A percentile compares a stretch with the other conserved stretches of the same genome.
These are phyloP conservation scores for Erpetoichthys calabaricus DNA, from an alignment of 2,797 vertebrate species.

Conservation along the genomic window DNA sequence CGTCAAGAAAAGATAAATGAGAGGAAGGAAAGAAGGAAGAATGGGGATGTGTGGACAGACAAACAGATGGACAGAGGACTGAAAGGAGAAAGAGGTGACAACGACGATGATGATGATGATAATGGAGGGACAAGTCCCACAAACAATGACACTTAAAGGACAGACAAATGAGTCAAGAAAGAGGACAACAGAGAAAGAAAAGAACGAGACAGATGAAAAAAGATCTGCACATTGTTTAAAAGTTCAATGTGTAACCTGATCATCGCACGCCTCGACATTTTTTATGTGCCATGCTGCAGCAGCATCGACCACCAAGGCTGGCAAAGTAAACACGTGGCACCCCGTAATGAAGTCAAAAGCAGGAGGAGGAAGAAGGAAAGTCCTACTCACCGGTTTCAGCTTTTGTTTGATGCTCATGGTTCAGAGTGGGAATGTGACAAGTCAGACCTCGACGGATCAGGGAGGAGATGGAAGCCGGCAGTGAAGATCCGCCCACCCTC, in stretches of 20 bases:
- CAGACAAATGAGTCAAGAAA: background rate
- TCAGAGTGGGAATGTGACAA: slow-evolving; percentile 22
- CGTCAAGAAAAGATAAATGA: too few species aligned
- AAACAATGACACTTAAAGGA: too few species aligned
- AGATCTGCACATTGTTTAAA: too few species aligned
- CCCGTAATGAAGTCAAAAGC: slow-evolving; percentile 1
- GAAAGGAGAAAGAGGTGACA: too few species aligned
- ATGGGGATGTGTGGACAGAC: too few species aligned
- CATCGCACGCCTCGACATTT: too few species aligned
- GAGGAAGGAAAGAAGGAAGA: too few species aligned
- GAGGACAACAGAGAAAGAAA: background rate
- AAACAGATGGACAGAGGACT: background rate
- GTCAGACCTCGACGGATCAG: slow-evolving; percentile 8
- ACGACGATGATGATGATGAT: too few species aligned
- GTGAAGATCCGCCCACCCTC: slow-evolving; percentile 12
- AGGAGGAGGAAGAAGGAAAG: background rate
- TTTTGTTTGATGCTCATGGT: slow-evolving; percentile 54
- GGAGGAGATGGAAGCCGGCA: slow-evolving; percentile 18
- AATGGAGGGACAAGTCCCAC: too few species aligned
- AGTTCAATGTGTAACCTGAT: too few species aligned
- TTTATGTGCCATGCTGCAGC: too few species aligned
- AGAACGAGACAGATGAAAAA: background rate
- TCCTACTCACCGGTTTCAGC: slow-evolving; percentile 55
- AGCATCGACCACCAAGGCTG: too few species aligned
- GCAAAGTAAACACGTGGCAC: background rate